These are phyloP conservation scores for Tragelaphus imberbis DNA, from an alignment of 2,113 vertebrate species.

Conservation along the genomic window DNA sequence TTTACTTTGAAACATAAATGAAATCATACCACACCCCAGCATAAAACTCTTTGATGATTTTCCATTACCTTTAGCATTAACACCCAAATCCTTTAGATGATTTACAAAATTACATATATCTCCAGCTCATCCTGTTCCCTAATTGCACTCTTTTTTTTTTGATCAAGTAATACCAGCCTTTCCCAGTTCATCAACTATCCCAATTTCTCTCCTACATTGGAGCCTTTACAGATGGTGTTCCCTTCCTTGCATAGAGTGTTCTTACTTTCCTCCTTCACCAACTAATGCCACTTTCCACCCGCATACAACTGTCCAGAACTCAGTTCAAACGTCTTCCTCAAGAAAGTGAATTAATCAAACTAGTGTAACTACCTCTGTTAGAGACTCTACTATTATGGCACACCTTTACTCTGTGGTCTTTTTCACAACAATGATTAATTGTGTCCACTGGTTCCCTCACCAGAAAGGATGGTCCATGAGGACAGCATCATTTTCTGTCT, in stretches of 20 bases:
- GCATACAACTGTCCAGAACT: not conserved
- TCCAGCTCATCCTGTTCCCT: not conserved
- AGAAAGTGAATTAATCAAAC: not conserved
- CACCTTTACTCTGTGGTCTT: not conserved
- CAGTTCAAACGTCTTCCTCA: not conserved
- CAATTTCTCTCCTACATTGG: not conserved
- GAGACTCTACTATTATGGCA: not conserved
- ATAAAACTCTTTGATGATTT: not conserved
- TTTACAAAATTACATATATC: not conserved
- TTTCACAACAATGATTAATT: not conserved
- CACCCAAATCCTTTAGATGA: not conserved
- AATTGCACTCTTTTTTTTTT: not conserved
- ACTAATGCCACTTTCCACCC: too few relatives aligned
- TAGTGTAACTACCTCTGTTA: not conserved
- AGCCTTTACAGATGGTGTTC: not conserved
- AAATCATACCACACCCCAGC: not conserved
- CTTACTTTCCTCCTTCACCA: not conserved
- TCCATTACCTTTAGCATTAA: not conserved
- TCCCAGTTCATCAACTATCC: not conserved
- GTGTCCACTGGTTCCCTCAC: not conserved
- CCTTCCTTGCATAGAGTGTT: not conserved
- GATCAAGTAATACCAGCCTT: not conserved
- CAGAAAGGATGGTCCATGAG: not conserved
- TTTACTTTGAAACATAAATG: slow-evolving; percentile 11
- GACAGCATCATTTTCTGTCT: not conserved